Conservation (phyloP, 2,888 invertebrate species). For the Gastracanthus pulcherrimus region DNA sequence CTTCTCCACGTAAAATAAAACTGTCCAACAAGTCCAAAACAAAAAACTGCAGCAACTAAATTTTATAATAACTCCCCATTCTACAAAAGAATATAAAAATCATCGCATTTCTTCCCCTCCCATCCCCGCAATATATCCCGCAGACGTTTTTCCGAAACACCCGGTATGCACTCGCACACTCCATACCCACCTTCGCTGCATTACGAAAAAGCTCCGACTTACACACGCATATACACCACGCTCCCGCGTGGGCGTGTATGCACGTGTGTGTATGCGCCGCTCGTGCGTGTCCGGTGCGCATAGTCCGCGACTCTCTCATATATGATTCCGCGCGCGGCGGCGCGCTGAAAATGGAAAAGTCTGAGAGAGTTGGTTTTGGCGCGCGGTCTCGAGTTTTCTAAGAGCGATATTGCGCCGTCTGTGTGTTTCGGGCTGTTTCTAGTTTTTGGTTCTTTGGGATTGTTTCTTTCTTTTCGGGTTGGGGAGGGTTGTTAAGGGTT, state of each 20-base stretch:
- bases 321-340: neutral
- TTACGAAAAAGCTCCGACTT: constrained; percentile 8
- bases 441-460: neutral
- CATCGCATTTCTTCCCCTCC: no score
- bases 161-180: neutral
- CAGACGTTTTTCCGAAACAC: neutral
- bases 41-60: no score
- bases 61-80: no score
- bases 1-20: no score
- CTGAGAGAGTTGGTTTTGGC: no score
- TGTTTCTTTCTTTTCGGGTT: no score
- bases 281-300: neutral
- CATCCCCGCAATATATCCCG: no score
- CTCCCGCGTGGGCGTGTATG: neutral
- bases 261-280: neutral
- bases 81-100: no score
- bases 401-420: neutral
- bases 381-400: neutral
- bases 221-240: no score
- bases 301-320: neutral
- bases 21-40: no score
- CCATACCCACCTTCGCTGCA: neutral
- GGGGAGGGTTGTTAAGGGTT: no score
- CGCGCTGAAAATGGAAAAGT: neutral
- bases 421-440: neutral